Evolutionary conservation across 2,113 vertebrate species (phyloP).

Genomic region (Tichodroma muraria): DNA sequence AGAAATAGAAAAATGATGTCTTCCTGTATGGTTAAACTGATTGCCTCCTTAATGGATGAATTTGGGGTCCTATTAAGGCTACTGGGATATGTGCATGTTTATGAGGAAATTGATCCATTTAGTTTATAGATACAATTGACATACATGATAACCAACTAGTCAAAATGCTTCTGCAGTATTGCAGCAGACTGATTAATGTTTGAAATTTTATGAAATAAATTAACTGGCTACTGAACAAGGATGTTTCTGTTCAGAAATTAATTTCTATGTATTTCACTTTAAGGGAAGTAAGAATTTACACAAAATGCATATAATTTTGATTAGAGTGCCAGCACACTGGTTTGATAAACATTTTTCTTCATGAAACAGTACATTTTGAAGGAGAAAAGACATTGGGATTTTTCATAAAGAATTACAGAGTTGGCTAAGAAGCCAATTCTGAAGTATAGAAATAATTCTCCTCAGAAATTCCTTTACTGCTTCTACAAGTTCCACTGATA

Average conservation of each 20-base stretch:
- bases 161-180: not conserved
- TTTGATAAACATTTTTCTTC: slow-evolving; percentile 7
- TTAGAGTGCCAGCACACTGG: not conserved
- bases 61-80: not conserved
- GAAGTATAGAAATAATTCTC: not conserved
- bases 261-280: not conserved
- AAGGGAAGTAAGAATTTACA: not conserved
- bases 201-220: not conserved
- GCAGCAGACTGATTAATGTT: not conserved
- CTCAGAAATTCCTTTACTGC: not conserved
- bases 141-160: not conserved
- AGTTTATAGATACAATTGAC: not conserved
- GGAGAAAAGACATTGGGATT: not conserved
- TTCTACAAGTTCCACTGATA: not conserved
- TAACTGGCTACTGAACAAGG: not conserved
- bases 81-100: not conserved
- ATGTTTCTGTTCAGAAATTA: not conserved
- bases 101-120: not conserved
- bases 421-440: not conserved
- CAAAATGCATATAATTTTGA: not conserved
- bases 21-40: not conserved
- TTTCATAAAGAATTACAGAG: not conserved
- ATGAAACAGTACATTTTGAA: not conserved
- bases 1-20: not conserved
- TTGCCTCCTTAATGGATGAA: not conserved